phyloP scores from a whole-genome alignment of 2,888 invertebrate genomes.

The Buathra laborator region DNA sequence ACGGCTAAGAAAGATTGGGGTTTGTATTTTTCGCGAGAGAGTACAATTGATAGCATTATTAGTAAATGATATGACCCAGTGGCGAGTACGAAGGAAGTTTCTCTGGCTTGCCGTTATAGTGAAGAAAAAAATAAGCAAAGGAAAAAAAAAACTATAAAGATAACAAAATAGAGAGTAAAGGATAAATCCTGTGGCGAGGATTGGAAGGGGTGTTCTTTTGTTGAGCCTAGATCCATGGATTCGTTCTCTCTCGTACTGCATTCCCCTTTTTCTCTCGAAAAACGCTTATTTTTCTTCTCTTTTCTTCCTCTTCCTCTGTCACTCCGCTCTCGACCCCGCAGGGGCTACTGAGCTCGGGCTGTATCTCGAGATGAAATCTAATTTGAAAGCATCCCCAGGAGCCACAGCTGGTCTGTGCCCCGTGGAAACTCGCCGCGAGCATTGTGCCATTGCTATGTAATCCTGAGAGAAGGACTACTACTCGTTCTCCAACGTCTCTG shows the following conservation, averaged over 20 bases:
- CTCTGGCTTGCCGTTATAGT: background rate
- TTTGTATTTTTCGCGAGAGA: background rate
- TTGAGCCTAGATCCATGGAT: constrained; percentile 47
- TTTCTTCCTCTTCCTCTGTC: constrained; percentile 33
- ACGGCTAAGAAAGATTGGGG: background rate
- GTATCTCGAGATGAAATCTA: constrained; percentile 71
- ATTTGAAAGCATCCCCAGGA: constrained; percentile 76
- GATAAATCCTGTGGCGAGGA: constrained; percentile 30
- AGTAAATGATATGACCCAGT: background rate
- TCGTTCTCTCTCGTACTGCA: constrained; percentile 6
- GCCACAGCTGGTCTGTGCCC: constrained; percentile 68
- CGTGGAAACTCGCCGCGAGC: constrained; percentile 42
- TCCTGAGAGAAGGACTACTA: constrained; percentile 45
- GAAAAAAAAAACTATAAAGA: constrained; percentile 1
- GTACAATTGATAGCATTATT: background rate
- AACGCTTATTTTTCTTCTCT: constrained; percentile 51
- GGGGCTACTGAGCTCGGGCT: constrained; percentile 1
- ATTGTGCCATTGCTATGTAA: constrained; percentile 59
- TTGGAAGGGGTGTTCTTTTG: constrained; percentile 52
- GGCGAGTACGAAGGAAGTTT: background rate
- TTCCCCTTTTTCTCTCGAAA: constrained; percentile 23
- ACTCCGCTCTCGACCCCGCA: background rate
- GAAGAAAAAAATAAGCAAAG: constrained; percentile 28
- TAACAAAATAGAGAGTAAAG: constrained; percentile 41
- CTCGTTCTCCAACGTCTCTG: constrained; percentile 9